Percentiles rank a stretch among this genome's conserved stretches.
Conservation (phyloP, 2,888 invertebrate species). For the Acleris laterana region DNA sequence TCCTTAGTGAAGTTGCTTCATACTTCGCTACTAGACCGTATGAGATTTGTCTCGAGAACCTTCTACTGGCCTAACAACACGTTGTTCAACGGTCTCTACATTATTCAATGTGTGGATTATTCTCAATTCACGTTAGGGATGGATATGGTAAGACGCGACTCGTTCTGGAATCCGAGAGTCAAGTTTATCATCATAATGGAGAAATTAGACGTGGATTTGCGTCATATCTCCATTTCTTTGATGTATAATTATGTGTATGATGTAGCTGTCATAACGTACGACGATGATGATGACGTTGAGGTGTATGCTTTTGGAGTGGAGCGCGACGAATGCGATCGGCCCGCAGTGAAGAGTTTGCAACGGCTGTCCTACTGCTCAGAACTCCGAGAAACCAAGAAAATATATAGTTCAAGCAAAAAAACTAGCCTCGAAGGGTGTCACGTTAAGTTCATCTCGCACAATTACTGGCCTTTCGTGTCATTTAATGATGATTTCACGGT, state of each 20-base stretch:
- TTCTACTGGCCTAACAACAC: conserved; percentile 42
- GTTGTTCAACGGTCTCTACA: conserved; percentile 44
- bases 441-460: conserved; percentile 45
- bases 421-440: conserved; percentile 38
- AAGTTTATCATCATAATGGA: conserved; percentile 51
- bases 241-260: conserved; percentile 45
- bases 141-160: conserved; percentile 41
- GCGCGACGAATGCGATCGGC: conserved; percentile 32
- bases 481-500: conserved; percentile 42
- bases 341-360: conserved; percentile 7
- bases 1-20: conserved; percentile 44
- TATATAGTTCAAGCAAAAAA: conserved; percentile 14
- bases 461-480: conserved; percentile 49
- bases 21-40: conserved; percentile 32
- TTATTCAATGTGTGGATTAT: conserved; percentile 46
- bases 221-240: conserved; percentile 43
- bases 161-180: conserved; percentile 51
- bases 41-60: conserved; percentile 46
- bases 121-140: conserved; percentile 46
- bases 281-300: conserved; percentile 26
- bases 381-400: conserved; percentile 12
- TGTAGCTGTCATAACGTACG: conserved; percentile 38
- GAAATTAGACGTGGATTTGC: conserved; percentile 38
- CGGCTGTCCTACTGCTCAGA: conserved; percentile 27
- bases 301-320: conserved; percentile 39